Evolutionary conservation across 2,888 invertebrate genomes (phyloP), one percentile per base, ranked within the genome.

Genomic region (Erannis defoliaria): DNA sequence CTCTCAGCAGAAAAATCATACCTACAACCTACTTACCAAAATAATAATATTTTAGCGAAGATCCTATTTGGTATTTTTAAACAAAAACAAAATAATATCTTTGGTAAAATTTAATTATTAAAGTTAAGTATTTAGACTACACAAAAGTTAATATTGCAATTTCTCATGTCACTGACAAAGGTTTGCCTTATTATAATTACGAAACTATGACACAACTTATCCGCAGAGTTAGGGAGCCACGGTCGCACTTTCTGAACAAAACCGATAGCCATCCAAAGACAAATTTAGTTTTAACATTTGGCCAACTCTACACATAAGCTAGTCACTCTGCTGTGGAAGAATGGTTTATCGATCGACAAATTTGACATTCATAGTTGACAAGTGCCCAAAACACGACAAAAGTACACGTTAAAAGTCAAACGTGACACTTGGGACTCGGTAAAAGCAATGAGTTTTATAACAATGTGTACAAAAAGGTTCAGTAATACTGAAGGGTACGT

Each of bases 41-140:
- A n/a, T 9, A 29, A 9, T 9, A 29, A 29, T 9, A 29, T 4
- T 29, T 29, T 1, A 33, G 12, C 2, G 12, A 33, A 4, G 4
- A 4, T 12, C 12, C 33, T 12, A n/a, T 12, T 12, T n/a, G 3
- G 4, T 33, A 12, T 40, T 5, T 40, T 18, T 5, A 42, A 45
- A 43, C 1, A 43, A 57, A 50, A 33, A 16, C 2, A 14, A 19
- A 38, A 16, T 62, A n/a, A 63, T 67, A 42, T 89, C 90, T 90
- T 90, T 90, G 90, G 90, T 90, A 88, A 82, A 79, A 64, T 89
- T 89, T 89, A 88, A 33, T 53, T 46, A 31, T n/a, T 58, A 50
- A 35, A 42, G 21, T 84, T 4, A 35, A 4, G 6, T 75, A 76
- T 70, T 79, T 81, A 82, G 80, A 76, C 79, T 82, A 85, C 77